Evolutionary conservation across 2,888 invertebrate species (phyloP).

Genomic region (Stramonita haemastoma): DNA sequence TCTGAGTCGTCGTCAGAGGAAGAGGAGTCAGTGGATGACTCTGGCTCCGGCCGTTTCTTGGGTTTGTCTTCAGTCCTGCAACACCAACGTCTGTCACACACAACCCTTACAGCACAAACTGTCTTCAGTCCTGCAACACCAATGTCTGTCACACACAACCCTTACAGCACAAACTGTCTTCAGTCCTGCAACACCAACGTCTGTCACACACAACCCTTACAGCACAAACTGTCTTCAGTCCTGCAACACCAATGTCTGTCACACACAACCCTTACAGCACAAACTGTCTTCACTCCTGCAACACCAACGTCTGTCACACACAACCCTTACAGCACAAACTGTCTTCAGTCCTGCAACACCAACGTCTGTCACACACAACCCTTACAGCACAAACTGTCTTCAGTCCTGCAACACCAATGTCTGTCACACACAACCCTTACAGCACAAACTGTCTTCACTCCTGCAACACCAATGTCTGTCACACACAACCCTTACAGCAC

Average conservation of each 20-base stretch:
- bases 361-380: neutral
- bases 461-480: neutral
- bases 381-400: neutral
- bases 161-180: no score
- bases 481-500: neutral
- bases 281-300: slow-evolving; percentile 18
- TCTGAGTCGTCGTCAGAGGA: no score
- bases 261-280: no score
- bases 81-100: neutral
- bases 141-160: no score
- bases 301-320: neutral
- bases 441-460: neutral
- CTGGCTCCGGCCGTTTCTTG: slow-evolving; percentile 4
- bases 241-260: no score
- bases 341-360: slow-evolving; percentile 16
- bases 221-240: no score
- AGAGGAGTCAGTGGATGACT: slow-evolving; percentile 24
- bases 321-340: neutral
- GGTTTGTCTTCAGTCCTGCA: slow-evolving; percentile 20
- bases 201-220: no score
- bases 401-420: neutral
- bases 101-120: neutral
- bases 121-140: neutral
- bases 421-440: neutral
- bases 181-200: no score